Evolutionary conservation across 2,113 vertebrate species (phyloP), one percentile per base, ranked within the genome.

Genomic region (Anoura caudifer): DNA sequence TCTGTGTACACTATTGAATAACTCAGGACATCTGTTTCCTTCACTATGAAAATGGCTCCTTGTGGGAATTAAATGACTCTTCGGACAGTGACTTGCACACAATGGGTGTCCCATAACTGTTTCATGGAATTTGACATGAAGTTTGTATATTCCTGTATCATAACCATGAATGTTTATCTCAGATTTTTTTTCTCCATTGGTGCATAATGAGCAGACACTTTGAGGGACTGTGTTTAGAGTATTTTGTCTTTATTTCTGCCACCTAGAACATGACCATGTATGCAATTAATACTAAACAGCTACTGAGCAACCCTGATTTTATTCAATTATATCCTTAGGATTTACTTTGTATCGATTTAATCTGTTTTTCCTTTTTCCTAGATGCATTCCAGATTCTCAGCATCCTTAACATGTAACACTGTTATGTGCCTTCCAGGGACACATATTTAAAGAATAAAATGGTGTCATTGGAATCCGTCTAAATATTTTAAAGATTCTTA

Each of bases 401-500:
- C 14, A 47, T 67, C 28, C 52, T 86, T 91, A 91, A 63, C 80
- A 65, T 54, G 7, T 54, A 41, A 47, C 13, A 10, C 52, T 24
- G 31, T 16, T 82, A 45, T 38, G 52, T 26, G 45, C 24, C 14
- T 87, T 90, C 45, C 45, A 94, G 94, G 43, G 56, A 69, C 47
- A 84, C 17, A 45, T 0, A 2, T 36, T 36, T 67, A 31, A 67
- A 67, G 75, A 92, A 87, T 54, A 67, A 87, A 87, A 69, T 3
- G 4, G 17, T 59, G 61, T 43, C 41, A 67, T 1, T 76, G 59
- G 61, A 87, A 84, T 87, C 75, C n/a, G 31, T 81, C 24, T 86
- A 67, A 82, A 72, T 93, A 77, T 28, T 75, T 93, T 31, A 12
- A 82, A 91, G 38, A 85, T 36, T 77, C 52, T 70, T 52, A 33